Base-by-base conservation (phyloP, 2,888 invertebrate genomes). In the Apantesis nais region DNA sequence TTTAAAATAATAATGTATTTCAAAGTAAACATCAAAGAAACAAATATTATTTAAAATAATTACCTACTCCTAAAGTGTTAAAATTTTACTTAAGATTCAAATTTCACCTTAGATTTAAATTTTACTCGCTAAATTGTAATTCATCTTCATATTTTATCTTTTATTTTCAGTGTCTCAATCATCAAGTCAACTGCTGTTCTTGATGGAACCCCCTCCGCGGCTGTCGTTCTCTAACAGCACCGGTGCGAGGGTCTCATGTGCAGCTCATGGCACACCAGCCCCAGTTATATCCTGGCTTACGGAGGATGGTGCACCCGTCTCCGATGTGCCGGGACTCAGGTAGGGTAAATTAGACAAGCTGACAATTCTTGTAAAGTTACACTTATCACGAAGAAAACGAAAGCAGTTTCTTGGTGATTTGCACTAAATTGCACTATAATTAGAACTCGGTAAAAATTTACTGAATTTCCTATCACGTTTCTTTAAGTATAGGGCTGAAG, bases 191-290 rank as follows among this genome's bases (percentile, higher is more conserved):
- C 87, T 94, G 77, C 88, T 93, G 74, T 97, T 97, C 92, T 95
- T 97, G 78, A 96, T 97, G 93, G 97, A 98, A 92, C 98, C 98
- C 25, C 97, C 97, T 31, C 96, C 97, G n/a, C 96, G 96, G 79
- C 95, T 97, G 77, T 95, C 96, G 79, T 97, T 97, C 93, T 97
- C 97, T 80, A 98, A 97, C 92, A 97, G 97, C 75, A 97, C 97
- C 19, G 98, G 97, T n/a, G 96, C 97, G 39, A 96, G 97, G 85
- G 96, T 97, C 73, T 96, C 96, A 73, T 97, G 97, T 85, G 97
- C 97, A 4, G 97, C 97, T 2, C 97, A 97, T 88, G 97, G 97
- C 71, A 96, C 96, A 0, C 97, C 97, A 1, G 94, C 96, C 37
- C 97, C 97, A 0, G 94, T 96, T 82, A 96, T 97, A 77, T 96